Evolutionary conservation across 2,113 vertebrate species (phyloP).

Genomic region (Cariama cristata): DNA sequence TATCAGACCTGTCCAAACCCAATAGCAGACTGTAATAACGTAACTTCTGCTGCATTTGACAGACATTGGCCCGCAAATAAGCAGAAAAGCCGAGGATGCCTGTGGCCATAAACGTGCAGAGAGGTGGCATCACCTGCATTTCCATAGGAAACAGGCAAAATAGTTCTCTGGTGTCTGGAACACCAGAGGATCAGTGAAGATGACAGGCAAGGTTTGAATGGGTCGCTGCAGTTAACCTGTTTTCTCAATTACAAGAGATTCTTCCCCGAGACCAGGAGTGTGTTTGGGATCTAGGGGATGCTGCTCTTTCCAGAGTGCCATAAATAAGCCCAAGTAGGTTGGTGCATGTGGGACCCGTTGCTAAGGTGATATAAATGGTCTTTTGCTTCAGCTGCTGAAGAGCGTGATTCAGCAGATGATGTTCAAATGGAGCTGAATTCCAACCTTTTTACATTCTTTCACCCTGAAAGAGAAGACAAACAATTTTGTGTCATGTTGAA

Average conservation of each 20-base stretch:
- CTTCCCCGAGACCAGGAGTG: background rate
- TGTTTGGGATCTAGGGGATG: background rate
- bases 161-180: rapidly evolving
- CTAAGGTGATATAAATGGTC: background rate
- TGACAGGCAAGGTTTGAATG: rapidly evolving
- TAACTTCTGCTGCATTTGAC: background rate
- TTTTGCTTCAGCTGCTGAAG: background rate
- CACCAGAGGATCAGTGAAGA: rapidly evolving
- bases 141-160: rapidly evolving
- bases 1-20: background rate
- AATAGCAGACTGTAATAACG: rapidly evolving
- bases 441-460: background rate
- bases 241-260: background rate
- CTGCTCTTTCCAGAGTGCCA: background rate
- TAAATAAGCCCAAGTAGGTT: rapidly evolving
- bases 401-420: background rate
- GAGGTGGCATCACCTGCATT: background rate
- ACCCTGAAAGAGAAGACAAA: background rate
- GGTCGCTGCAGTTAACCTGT: background rate
- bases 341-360: background rate
- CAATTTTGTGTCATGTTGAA: background rate
- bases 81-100: rapidly evolving
- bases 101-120: rapidly evolving
- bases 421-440: background rate
- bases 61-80: background rate